Evolutionary conservation across 2,113 vertebrate genomes (phyloP), one percentile per base, ranked within the genome.

Genomic region (Epinephelus fuscoguttatus): DNA sequence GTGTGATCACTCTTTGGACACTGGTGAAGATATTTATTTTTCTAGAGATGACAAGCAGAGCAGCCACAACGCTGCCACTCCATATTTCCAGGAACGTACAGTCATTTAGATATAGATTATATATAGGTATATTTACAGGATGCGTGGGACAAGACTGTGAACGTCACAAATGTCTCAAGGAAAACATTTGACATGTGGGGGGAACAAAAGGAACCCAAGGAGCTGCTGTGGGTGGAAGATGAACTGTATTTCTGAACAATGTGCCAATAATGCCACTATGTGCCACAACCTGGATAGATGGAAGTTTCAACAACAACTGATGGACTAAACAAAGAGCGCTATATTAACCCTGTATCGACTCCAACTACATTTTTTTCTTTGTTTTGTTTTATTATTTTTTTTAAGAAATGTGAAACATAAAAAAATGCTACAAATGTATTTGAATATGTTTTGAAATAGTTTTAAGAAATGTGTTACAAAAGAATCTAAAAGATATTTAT

Each of bases 231-330:
- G 89, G 87, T 71, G 78, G 89, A 90, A 85, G 85, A 63, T 45
- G 95, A 95, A 96, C 95, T 95, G 91, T 91, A 95, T 96, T 96
- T 96, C 94, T 96, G 97, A 98, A 97, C 97, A 97, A 95, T 97
- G 97, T 99, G 98, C 98, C 98, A 98, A 99, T 97, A 97, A 99
- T 96, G 97, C 98, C 98, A 96, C 95, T 97, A 99, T 98, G 98
- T 99, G 98, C 98, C 98, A 99, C 95, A 97, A 94, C 96, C 94
- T 85, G 96, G 95, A 93, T 94, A 89, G 94, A 92, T 90, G 89
- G 95, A 94, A 93, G 88, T 85, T 88, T 88, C 88, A 87, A 91
- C 77, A 89, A 91, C 76, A 77, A 91, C 85, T 71, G 88, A 95
- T 85, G 92, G 93, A 95, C 90, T 89, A 78, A 81, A 93, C 60